phyloP scores from a whole-genome alignment of 2,113 vertebrate genomes.

The Piaya cayana region DNA sequence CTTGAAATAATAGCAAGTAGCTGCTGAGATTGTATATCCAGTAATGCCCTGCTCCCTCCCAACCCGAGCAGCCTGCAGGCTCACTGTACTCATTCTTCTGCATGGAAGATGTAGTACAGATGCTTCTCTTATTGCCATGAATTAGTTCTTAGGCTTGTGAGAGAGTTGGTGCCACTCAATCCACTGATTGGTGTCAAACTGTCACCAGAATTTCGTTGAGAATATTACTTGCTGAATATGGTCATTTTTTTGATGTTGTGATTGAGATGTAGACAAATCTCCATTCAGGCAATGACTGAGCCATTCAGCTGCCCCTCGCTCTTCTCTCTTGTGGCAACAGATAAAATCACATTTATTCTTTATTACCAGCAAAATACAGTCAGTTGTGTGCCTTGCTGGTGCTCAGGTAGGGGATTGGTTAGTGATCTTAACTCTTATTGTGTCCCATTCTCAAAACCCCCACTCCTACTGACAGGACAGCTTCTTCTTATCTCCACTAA shows the following conservation, averaged over 20 bases:
- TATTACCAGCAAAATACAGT: background rate
- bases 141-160: background rate
- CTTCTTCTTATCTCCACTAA: background rate
- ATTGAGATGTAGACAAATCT: background rate
- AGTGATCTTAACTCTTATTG: background rate
- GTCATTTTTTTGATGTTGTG: background rate
- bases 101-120: background rate
- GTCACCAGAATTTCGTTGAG: background rate
- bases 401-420: background rate
- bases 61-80: background rate
- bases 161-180: background rate
- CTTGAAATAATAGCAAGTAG: background rate
- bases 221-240: background rate
- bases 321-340: background rate
- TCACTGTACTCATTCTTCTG: background rate
- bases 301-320: background rate
- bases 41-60: background rate
- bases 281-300: background rate
- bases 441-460: background rate
- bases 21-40: background rate
- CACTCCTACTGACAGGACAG: background rate
- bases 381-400: background rate
- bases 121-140: background rate
- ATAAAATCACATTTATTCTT: background rate
- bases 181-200: background rate